Base-by-base conservation (phyloP, 2,113 vertebrate genomes). In the Argyrosomus japonicus region DNA sequence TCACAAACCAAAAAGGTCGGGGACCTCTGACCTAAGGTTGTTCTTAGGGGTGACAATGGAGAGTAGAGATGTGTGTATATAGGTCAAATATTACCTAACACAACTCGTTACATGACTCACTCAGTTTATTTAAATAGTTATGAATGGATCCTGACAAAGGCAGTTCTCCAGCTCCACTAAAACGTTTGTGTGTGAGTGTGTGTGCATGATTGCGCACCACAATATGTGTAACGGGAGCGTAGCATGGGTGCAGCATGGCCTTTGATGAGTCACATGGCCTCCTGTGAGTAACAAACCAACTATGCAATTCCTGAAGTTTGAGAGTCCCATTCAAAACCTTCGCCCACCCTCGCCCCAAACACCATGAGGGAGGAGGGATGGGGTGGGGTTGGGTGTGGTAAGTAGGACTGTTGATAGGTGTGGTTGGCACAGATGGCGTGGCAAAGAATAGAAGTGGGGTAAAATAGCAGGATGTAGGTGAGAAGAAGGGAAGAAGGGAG, bases 231-330 rank as follows among this genome's bases (percentile, higher is more conserved):
- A 82, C 43, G 18, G 79, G 81, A 87, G 89, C 58, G 69, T 79
- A 79, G 84, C 81, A 58, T 88, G 92, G 90, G 91, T 85, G 92
- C 85, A 91, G 93, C 81, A 29, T 45, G 61, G 72, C 69, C 85
- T 90, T 75, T 75, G 89, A 89, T 96, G 95, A 96, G 87, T 95
- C 95, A 96, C 89, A 83, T 84, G 61, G 60, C 77, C 88, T 87
- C 76, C 68, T 53, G 87, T 95, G 95, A 95, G 92, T 95, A 95
- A 95, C 87, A 80, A 32, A 86, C 84, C 79, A 95, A 77, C 82
- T 90, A 95, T 95, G 94, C 36, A 17, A 89, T 92, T 93, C 92
- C 87, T 75, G 81, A 82, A 91, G 88, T 91, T 89, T 56, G 65
- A 77, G 83, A 78, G 87, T 87, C 86, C 82, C 69, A 78, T 85